Base-by-base conservation (phyloP, 2,797 vertebrate genomes). In the Amniataba percoides region DNA sequence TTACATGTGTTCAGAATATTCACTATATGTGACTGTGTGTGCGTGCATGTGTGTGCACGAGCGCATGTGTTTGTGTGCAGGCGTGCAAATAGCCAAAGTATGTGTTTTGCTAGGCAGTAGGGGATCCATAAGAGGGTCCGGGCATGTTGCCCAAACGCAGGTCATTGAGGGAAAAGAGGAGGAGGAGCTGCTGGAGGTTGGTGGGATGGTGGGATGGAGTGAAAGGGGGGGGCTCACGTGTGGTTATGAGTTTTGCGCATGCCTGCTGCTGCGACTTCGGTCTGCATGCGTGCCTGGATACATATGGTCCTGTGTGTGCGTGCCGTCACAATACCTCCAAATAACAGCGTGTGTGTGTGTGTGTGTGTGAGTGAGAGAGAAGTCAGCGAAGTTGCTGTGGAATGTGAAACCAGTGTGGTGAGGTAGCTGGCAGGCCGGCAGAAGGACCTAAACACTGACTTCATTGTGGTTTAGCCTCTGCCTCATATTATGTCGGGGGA, bases 401-500 rank as follows among this genome's bases (percentile, higher is more conserved):
- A 92, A 93, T 90, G 92, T 83, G 80, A 91, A 88, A 85, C 83
- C 84, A 85, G 82, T 84, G 92, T 74, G 90, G 87, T 72, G 87
- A 85, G 74, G 85, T 83, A 85, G 90, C 83, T 89, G 89, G 92
- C 85, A 88, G 76, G 69, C 69, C 23, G 52, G 74, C 84, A 79
- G 78, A 71, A 40, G 60, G 83, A 88, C 90, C 87, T 89, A 89
- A 92, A 92, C 92, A 92, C 87, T 89, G 90, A 92, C 92, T 93
- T 91, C 90, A 91, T 90, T 92, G 93, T 91, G 91, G 92, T 89
- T 88, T 85, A 86, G 88, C 88, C 74, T 90, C 83, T 86, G 89
- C 88, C 92, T 91, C 84, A 86, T 85, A 88, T 91, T 88, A 89
- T 91, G 89, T 83, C 61, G 80, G 78, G 82, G 84, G 85, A 91